Percentiles rank a stretch among this genome's conserved stretches.
These are phyloP conservation scores for Scomber japonicus DNA, from an alignment of 2,113 vertebrate species.

Conservation along the genomic window DNA sequence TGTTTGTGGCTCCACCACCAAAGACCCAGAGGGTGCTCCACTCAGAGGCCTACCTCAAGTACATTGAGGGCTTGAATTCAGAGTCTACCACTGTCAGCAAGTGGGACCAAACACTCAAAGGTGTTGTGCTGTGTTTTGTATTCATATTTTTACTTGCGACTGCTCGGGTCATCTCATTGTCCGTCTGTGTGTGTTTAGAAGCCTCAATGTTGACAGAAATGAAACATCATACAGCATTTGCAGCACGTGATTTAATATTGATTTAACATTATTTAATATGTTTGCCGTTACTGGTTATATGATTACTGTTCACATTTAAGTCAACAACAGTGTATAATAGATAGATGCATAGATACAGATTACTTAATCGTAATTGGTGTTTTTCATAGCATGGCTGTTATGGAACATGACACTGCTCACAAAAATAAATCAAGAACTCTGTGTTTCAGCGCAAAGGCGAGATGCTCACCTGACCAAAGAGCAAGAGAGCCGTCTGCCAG, in stretches of 20 bases:
- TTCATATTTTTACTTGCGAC: not conserved
- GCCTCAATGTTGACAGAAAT: not conserved
- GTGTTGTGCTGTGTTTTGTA: conserved; percentile 68
- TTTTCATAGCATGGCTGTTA: no score
- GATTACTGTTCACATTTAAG: no score
- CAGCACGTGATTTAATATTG: no score
- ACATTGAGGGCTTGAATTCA: conserved; percentile 95
- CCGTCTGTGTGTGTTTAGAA: not conserved
- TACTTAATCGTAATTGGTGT: not conserved
- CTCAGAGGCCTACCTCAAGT: conserved; percentile 98
- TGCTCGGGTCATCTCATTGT: no score
- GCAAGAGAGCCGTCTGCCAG: conserved; percentile 95
- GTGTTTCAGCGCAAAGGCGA: conserved; percentile 88
- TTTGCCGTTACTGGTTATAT: not conserved
- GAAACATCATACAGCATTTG: not conserved
- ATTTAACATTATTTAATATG: not conserved
- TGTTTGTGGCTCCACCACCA: conserved; percentile 97
- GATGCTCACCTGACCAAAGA: conserved; percentile 95
- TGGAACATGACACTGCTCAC: not conserved
- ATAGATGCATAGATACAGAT: no score
- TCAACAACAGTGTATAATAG: no score
- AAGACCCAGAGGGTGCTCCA: conserved; percentile 97
- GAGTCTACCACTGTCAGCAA: conserved; percentile 95
- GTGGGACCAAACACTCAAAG: conserved; percentile 97
- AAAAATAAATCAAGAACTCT: not conserved